These are phyloP conservation scores for Mola mola DNA, from an alignment of 2,113 vertebrate genomes.

Conservation along the genomic window DNA sequence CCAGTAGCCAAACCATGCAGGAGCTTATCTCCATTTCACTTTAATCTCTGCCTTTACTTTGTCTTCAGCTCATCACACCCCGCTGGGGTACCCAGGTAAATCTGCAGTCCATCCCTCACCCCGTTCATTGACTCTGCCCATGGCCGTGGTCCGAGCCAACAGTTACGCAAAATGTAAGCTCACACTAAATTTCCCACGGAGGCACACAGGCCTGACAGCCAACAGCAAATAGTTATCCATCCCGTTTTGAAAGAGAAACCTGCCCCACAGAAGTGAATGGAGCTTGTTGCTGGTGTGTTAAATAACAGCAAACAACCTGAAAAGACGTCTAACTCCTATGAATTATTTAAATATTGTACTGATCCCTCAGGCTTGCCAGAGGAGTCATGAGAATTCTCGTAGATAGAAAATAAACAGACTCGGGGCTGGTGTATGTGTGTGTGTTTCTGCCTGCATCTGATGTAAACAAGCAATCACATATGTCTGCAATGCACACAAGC, in stretches of 20 bases:
- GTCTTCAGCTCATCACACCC: slow-evolving; percentile 43
- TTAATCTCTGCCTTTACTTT: slow-evolving; percentile 40
- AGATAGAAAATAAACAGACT: slow-evolving; percentile 75
- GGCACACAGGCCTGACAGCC: slow-evolving; percentile 22
- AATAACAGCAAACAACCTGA: slow-evolving; percentile 63
- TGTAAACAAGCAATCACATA: no score
- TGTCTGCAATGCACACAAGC: slow-evolving; percentile 61
- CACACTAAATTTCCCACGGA: slow-evolving; percentile 45
- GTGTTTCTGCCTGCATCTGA: no score
- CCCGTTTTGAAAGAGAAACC: slow-evolving; percentile 34
- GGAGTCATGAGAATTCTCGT: slow-evolving; percentile 66
- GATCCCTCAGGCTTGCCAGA: slow-evolving; percentile 68
- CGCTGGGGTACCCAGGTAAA: slow-evolving; percentile 33
- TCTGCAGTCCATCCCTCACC: slow-evolving; percentile 46
- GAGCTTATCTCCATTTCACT: slow-evolving; percentile 59
- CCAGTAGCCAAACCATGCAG: slow-evolving; percentile 61
- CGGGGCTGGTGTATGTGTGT: slow-evolving; percentile 54
- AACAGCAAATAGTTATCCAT: slow-evolving; percentile 44
- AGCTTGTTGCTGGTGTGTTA: slow-evolving; percentile 24
- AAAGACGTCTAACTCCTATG: slow-evolving; percentile 57
- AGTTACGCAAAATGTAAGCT: slow-evolving; percentile 62
- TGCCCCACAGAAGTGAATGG: slow-evolving; percentile 21
- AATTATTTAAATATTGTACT: slow-evolving; percentile 69
- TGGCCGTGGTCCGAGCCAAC: slow-evolving; percentile 48
- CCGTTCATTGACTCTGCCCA: slow-evolving; percentile 41